These are phyloP conservation scores for Ferdinandea cuprea DNA, from an alignment of 2,888 invertebrate genomes.

Conservation along the genomic window DNA sequence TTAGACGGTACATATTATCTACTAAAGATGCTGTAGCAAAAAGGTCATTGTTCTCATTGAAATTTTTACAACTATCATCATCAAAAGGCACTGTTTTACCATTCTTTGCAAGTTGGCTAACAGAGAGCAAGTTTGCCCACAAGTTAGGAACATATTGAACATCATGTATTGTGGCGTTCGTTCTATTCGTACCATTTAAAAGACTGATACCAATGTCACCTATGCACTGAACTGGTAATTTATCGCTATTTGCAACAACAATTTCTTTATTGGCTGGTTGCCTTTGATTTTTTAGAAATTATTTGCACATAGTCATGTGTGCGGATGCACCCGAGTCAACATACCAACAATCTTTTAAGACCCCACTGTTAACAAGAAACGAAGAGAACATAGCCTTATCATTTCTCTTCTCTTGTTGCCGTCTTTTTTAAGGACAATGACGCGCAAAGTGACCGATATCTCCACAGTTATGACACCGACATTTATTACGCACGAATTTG, in stretches of 20 bases:
- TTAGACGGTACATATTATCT: constrained; percentile 48
- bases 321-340: constrained; percentile 53
- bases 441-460: constrained; percentile 44
- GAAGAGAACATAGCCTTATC: constrained; percentile 35
- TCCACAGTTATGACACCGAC: constrained; percentile 37
- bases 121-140: constrained; percentile 54
- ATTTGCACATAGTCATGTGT: constrained; percentile 36
- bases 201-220: constrained; percentile 38
- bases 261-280: constrained; percentile 13
- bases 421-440: constrained; percentile 29
- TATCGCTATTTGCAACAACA: constrained; percentile 36
- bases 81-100: constrained; percentile 69
- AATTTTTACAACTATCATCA: constrained; percentile 57
- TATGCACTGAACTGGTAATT: constrained; percentile 19
- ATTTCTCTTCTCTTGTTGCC: constrained; percentile 12
- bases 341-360: constrained; percentile 25
- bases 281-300: constrained; percentile 1
- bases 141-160: constrained; percentile 31
- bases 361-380: constrained; percentile 22
- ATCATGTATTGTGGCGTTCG: constrained; percentile 4
- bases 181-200: background rate
- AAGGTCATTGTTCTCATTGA: constrained; percentile 31
- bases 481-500: constrained; percentile 15
- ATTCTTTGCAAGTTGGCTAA: constrained; percentile 44
- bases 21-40: constrained; percentile 39